phyloP scores from a whole-genome alignment of 1,140 invertebrate genomes.

The Phortica variegata region DNA sequence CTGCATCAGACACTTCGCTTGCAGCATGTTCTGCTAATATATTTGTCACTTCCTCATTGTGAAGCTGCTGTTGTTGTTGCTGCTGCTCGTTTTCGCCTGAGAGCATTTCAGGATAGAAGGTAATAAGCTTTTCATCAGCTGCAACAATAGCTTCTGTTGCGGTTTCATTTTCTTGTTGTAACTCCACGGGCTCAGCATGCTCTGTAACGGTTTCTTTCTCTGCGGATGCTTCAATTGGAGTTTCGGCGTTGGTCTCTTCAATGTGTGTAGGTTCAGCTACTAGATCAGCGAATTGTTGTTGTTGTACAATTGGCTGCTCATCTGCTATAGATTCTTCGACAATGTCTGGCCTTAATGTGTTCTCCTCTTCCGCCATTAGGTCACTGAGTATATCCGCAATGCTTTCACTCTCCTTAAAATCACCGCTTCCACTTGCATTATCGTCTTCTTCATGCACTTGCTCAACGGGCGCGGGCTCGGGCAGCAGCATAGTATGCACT shows the following conservation, averaged over 20 bases:
- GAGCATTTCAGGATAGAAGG: conserved; percentile 26
- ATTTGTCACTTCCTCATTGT: background rate
- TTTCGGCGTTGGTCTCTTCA: no score
- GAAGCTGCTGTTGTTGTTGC: background rate
- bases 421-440: conserved; percentile 8
- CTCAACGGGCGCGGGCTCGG: conserved; percentile 13
- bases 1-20: background rate
- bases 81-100: conserved; percentile 10
- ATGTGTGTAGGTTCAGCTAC: no score
- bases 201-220: conserved; percentile 3
- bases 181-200: conserved; percentile 9
- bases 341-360: conserved; percentile 11
- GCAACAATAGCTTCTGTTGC: conserved; percentile 4
- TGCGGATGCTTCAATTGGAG: no score
- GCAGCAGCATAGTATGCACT: conserved; percentile 13
- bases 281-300: no score
- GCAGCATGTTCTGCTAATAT: conserved; percentile 1
- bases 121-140: conserved; percentile 23
- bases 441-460: conserved; percentile 12
- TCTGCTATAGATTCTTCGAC: conserved; percentile 9
- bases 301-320: no score
- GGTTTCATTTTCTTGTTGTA: conserved; percentile 1
- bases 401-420: conserved; percentile 47
- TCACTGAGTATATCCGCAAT: conserved; percentile 48
- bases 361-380: conserved; percentile 33